Evolutionary conservation across 2,113 vertebrate genomes (phyloP), one percentile per base, ranked within the genome.

Genomic region (Aphyosemion australe): DNA sequence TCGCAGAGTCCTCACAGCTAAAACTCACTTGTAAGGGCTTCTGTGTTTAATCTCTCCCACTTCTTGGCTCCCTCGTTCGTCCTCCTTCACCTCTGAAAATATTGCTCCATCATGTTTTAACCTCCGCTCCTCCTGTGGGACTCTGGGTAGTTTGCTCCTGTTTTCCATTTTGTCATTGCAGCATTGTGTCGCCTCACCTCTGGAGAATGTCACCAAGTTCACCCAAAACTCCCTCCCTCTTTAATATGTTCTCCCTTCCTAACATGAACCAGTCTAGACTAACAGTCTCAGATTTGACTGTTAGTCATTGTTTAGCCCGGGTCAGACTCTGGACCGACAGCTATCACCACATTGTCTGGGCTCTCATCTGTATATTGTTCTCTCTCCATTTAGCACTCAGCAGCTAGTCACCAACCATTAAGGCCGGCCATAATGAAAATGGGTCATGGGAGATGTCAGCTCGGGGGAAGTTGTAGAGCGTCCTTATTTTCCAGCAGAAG

Each of bases 361-460:
- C 39, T 42, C 51, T 75, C 70, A 49, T 87, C 54, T 80, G 68
- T 72, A 73, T 62, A 75, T 85, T 82, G 78, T 86, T 49, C 76
- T 75, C 66, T 70, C 51, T 83, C 72, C 56, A 67, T 83, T 78
- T 78, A 71, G 37, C 74, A 69, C 58, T 75, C 61, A 11, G 70
- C 49, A 55, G 72, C 60, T 31, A 69, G 55, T 69, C 84, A 74
- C 74, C 76, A 59, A 48, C 66, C 68, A 65, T 68, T 76, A 68
- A 37, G 42, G 26, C 51, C 13, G 16, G 72, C 47, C 57, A 64
- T 79, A 70, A 82, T 75, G 72, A 73, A 86, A 85, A 84, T 78
- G 69, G 89, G 85, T 89, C 89, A 87, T 72, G 79, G 61, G 79
- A 83, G 66, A 88, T 74, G 83, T 69, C 52, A 78, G 78, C 76